Evolutionary conservation across 2,888 invertebrate species (phyloP), one percentile per base, ranked within the genome.

Genomic region (Plagodis dolabraria): DNA sequence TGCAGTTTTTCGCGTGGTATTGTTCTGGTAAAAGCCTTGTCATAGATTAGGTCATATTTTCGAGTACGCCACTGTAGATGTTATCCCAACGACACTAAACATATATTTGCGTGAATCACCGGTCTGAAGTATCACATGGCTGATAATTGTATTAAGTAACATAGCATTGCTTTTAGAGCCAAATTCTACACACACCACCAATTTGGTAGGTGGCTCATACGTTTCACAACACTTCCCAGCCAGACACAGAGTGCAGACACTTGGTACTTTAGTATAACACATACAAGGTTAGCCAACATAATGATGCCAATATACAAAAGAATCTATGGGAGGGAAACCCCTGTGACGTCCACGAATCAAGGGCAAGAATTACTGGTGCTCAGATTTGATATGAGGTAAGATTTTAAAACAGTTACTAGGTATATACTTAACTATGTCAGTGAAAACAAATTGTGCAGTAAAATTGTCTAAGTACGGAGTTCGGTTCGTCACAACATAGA

Each of bases 41-140:
- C 43, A 12, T 7, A 43, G 33, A n/a, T 46, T 33, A 46, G 8
- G 5, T 10, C 7, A 33, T 46, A 34, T 52, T 36, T 43, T 33
- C 40, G 5, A 7, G 12, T 6, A 11, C 6, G 44, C 35, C 0
- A 46, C 33, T 44, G 22, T 36, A 35, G 7, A 0, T 36, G 40
- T 58, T 53, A 58, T 58, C 48, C n/a, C 36, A 53, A 53, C n/a
- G 33, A n/a, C 10, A 48, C 38, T 48, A 33, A 6, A 45, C 11
- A 33, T 34, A 53, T 4, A 48, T 40, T 60, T 7, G 51, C 47
- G 10, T 60, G 60, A 60, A 33, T 55, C 55, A 55, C 33, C 10
- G 5, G 43, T 0, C 22, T 7, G 7, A 50, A 42, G 9, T 44
- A 60, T 44, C 47, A 51, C 12, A 47, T 40, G 50, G 11, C 33